Evolutionary conservation across 2,113 vertebrate species (phyloP).

Genomic region (Gobio gobio): DNA sequence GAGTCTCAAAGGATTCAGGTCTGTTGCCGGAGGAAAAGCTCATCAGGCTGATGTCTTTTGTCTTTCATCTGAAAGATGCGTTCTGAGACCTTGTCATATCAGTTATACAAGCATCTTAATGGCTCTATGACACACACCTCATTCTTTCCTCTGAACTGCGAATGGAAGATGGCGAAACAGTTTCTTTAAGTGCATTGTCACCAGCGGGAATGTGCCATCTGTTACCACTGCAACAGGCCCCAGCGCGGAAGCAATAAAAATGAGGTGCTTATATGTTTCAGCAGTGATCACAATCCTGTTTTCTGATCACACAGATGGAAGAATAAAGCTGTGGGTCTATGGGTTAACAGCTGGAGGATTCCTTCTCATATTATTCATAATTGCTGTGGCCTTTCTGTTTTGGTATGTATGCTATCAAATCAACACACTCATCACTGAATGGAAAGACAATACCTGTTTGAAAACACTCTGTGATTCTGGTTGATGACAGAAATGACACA

Average conservation of each 20-base stretch:
- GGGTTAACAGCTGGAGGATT: constrained; percentile 89
- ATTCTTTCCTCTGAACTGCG: constrained; percentile 5
- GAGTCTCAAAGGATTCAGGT: not conserved
- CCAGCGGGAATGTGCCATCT: not conserved
- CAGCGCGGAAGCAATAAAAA: not conserved
- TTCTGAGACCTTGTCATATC: constrained; percentile 1
- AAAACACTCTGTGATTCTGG: not conserved
- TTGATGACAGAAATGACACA: not conserved
- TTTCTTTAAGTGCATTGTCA: not conserved
- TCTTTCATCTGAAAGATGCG: constrained; percentile 24
- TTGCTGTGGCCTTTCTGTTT: constrained; percentile 89
- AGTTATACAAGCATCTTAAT: constrained; percentile 11
- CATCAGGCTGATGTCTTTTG: constrained; percentile 11
- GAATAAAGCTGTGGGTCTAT: constrained; percentile 96
- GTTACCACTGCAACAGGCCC: not conserved
- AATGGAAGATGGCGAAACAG: not conserved
- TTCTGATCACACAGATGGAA: constrained; percentile 85
- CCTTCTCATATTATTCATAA: constrained; percentile 87
- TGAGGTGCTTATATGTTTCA: not conserved
- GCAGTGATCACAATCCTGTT: constrained; percentile 64
- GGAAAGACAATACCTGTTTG: constrained; percentile 7
- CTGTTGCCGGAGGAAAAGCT: not conserved
- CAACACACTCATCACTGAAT: not conserved
- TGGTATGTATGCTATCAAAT: constrained; percentile 82
- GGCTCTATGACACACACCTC: not conserved